Percentiles rank a stretch among this genome's conserved stretches.
Conservation (phyloP, 2,113 vertebrate genomes). For the Rhabdomys dilectus region DNA sequence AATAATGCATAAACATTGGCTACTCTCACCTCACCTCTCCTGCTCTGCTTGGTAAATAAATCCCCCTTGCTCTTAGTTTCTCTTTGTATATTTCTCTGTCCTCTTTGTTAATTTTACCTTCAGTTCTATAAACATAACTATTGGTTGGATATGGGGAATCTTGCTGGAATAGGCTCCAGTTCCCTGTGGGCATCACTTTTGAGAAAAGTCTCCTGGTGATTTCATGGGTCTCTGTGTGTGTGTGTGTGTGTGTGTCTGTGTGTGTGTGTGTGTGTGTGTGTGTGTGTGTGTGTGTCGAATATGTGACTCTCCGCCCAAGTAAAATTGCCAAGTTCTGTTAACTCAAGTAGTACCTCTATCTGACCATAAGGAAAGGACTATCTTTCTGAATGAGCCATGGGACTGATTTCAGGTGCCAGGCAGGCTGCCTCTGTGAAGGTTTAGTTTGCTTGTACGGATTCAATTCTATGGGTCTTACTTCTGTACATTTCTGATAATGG, state of each 20-base stretch:
- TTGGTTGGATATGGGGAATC: background rate
- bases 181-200: constrained; percentile 39
- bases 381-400: constrained; percentile 9
- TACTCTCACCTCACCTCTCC: background rate
- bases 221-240: background rate
- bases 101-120: constrained; percentile 4
- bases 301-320: background rate
- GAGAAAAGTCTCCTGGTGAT: constrained; percentile 1
- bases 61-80: background rate
- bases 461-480: background rate
- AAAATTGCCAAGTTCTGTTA: constrained; percentile 16
- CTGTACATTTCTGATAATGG: constrained; percentile 24
- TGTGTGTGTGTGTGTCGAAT: background rate
- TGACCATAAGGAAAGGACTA: background rate
- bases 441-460: constrained; percentile 10
- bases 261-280: background rate
- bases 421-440: background rate
- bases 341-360: background rate
- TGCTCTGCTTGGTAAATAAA: constrained; percentile 56
- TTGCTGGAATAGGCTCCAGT: constrained; percentile 48
- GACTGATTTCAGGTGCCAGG: background rate
- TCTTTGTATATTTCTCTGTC: background rate
- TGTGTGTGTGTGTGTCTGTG: background rate
- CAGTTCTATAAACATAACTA: background rate
- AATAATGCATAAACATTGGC: constrained; percentile 43